Evolutionary conservation across 2,113 vertebrate species (phyloP).

Genomic region (Podocnemis expansa): DNA sequence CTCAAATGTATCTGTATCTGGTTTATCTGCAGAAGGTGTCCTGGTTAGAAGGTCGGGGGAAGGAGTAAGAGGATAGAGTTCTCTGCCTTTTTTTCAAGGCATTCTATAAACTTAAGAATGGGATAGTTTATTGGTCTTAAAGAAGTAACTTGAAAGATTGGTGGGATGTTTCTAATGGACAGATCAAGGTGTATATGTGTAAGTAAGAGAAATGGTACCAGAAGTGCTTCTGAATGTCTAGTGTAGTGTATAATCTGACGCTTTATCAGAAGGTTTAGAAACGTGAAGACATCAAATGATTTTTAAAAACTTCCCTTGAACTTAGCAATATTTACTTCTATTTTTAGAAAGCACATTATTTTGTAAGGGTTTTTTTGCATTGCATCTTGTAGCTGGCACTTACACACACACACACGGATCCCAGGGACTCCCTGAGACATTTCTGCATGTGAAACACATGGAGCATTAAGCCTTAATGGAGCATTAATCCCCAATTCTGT

Average conservation of each 20-base stretch:
- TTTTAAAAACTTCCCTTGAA: neutral
- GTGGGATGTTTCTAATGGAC: neutral
- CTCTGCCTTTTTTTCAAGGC: neutral
- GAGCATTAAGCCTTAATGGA: neutral
- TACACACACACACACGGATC: too few relatives aligned
- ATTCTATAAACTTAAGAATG: neutral
- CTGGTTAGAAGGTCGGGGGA: neutral
- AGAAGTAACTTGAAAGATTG: too few relatives aligned
- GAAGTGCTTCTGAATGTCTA: neutral
- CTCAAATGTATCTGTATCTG: neutral
- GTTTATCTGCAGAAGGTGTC: neutral
- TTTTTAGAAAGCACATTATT: neutral
- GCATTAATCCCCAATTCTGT: neutral
- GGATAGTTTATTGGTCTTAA: neutral
- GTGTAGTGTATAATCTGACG: neutral
- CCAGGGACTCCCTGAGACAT: neutral
- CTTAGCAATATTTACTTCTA: neutral
- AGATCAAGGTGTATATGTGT: neutral
- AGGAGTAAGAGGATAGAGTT: neutral
- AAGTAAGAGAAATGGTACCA: neutral
- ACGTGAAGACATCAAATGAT: neutral
- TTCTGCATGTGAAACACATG: accelerated
- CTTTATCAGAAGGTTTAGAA: neutral
- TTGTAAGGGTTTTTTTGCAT: neutral
- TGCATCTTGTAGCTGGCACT: neutral